Base-by-base conservation (phyloP, 2,888 invertebrate species). In the Heliconius cydno region DNA sequence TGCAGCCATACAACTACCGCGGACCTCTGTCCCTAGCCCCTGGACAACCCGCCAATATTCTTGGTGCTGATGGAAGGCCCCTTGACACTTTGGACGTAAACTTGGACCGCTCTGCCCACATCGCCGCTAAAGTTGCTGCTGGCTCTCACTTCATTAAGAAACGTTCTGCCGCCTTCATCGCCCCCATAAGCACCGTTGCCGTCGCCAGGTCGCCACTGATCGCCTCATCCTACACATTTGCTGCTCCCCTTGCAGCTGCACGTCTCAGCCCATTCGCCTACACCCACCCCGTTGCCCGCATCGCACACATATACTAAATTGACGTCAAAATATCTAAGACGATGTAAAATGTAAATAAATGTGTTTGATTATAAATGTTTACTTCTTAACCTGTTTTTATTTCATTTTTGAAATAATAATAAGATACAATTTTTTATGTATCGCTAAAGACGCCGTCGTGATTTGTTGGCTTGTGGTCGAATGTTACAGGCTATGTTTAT, bases 81-180 rank as follows among this genome's bases (percentile, higher is more conserved):
- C 87, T 94, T 38, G 94, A 93, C 84, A 94, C 94, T 71, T 84
- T 93, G 84, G 93, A 92, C 76, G 94, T 94, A 60, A 93, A 93
- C 89, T 82, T 93, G 87, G 93, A 94, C 88, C 92, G 92, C 83
- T 89, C 92, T 25, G 92, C 92, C 12, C 94, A 93, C 86, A 85
- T 86, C 85, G 90, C 91, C 65, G 92, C 93, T 30, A 92, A 93
- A 85, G 90, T 91, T 0, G 82, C 90, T 6, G 30, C 52, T 72
- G 89, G 90, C 60, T 79, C 90, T 63, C 92, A 92, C 83, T 81
- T 85, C 46, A 80, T 85, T 66, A 85, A 85, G 82, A 91, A 92
- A 83, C 90, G 92, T 63, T 90, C 92, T n/a, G 76, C 76, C 4
- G 34, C 76, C 41, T 2, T 80, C 38, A 38, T 80, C 30, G 82